Conservation (phyloP, 2,113 vertebrate genomes). For the Eupsittula cactorum region DNA sequence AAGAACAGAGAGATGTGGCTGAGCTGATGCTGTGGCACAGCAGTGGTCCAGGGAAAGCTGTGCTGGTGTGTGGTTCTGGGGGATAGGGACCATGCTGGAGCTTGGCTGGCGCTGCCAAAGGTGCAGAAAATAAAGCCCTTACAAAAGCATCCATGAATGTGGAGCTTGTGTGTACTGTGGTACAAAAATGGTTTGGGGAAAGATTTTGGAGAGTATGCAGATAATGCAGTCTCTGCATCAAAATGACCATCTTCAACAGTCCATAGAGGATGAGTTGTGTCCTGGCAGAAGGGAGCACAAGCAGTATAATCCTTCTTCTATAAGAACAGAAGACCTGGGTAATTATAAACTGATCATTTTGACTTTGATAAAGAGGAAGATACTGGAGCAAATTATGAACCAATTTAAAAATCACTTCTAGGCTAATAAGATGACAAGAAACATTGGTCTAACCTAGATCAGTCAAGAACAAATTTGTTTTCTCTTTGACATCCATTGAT, state of each 20-base stretch:
- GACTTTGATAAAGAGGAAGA: background rate
- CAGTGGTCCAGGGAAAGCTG: background rate
- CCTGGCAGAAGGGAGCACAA: background rate
- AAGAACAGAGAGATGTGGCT: background rate
- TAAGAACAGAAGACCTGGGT: background rate
- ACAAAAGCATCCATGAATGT: background rate
- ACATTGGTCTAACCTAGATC: background rate
- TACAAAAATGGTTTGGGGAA: background rate
- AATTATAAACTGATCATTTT: background rate
- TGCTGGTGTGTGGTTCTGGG: background rate
- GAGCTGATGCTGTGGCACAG: background rate
- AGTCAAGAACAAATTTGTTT: background rate
- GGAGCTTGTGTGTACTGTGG: background rate
- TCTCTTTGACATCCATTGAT: constrained; percentile 1
- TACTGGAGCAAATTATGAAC: background rate
- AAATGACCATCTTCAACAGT: background rate
- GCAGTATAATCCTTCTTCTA: background rate
- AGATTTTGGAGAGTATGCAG: background rate
- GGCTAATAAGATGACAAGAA: background rate
- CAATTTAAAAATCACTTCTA: background rate
- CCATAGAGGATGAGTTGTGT: background rate
- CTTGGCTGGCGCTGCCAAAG: background rate
- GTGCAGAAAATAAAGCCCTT: background rate
- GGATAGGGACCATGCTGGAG: background rate
- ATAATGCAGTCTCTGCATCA: background rate